phyloP scores from a whole-genome alignment of 2,797 vertebrate genomes.

The Acanthurus lineatus region DNA sequence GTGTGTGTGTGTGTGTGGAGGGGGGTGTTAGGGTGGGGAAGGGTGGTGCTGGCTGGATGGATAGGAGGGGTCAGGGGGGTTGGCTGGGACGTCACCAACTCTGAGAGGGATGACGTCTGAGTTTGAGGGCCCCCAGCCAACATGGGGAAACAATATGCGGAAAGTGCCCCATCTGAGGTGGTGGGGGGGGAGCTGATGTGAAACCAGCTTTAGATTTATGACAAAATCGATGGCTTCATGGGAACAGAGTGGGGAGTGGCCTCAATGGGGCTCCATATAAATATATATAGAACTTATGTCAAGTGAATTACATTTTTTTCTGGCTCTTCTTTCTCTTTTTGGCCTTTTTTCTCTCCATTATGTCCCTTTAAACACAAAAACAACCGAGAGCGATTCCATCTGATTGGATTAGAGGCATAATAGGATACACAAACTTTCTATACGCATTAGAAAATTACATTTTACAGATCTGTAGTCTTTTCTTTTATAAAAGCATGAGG shows the following conservation, averaged over 20 bases:
- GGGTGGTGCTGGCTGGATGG: slow-evolving; percentile 18
- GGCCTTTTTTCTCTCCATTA: background rate
- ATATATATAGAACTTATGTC: slow-evolving; percentile 39
- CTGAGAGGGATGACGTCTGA: slow-evolving; percentile 67
- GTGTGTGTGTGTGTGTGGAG: background rate
- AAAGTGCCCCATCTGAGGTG: slow-evolving; percentile 74
- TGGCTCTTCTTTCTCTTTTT: background rate
- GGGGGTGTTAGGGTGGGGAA: slow-evolving; percentile 23
- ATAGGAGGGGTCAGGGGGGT: slow-evolving; percentile 20
- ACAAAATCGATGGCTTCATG: slow-evolving; percentile 75
- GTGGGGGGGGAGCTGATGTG: slow-evolving; percentile 44
- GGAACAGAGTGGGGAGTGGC: slow-evolving; percentile 45
- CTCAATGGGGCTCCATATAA: slow-evolving; percentile 40
- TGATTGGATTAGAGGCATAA: background rate
- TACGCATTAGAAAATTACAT: background rate
- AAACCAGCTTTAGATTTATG: slow-evolving; percentile 76
- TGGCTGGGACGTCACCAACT: slow-evolving; percentile 62
- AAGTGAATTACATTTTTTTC: slow-evolving; percentile 25
- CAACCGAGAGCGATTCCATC: background rate
- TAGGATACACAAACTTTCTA: background rate
- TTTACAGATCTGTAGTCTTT: background rate
- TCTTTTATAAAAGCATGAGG: background rate
- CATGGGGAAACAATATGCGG: slow-evolving; percentile 74
- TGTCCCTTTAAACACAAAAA: background rate
- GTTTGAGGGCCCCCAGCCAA: slow-evolving; percentile 73